Evolutionary conservation across 1,140 invertebrate species (phyloP).

Genomic region (Homalodisca vitripennis): DNA sequence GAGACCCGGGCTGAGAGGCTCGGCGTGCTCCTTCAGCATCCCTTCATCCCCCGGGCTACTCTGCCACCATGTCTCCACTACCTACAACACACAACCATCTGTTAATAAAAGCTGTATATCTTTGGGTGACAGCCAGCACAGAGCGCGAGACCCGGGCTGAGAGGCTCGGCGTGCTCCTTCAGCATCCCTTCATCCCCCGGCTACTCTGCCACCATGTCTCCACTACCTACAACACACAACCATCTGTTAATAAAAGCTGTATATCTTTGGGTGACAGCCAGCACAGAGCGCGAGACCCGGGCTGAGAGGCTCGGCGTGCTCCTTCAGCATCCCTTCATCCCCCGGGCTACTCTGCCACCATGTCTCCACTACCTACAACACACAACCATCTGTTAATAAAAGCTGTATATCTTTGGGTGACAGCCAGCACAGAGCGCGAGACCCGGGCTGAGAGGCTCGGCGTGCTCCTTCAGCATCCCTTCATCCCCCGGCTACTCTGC

Average conservation of each 20-base stretch:
- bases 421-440: too few relatives aligned
- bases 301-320: background rate
- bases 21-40: constrained; percentile 12
- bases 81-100: background rate
- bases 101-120: background rate
- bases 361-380: too few relatives aligned
- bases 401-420: too few relatives aligned
- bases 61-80: background rate
- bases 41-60: background rate
- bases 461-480: constrained; percentile 1
- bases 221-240: background rate
- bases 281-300: background rate
- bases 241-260: background rate
- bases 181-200: constrained; percentile 6
- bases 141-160: background rate
- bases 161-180: constrained; percentile 11
- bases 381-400: too few relatives aligned
- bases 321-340: constrained; percentile 11
- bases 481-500: background rate
- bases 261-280: background rate
- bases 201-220: background rate
- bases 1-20: constrained; percentile 17
- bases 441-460: background rate
- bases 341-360: too few relatives aligned
- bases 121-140: background rate